Base-by-base conservation (phyloP, 64 coral and sea anemone species). In the Actinia equina region DNA sequence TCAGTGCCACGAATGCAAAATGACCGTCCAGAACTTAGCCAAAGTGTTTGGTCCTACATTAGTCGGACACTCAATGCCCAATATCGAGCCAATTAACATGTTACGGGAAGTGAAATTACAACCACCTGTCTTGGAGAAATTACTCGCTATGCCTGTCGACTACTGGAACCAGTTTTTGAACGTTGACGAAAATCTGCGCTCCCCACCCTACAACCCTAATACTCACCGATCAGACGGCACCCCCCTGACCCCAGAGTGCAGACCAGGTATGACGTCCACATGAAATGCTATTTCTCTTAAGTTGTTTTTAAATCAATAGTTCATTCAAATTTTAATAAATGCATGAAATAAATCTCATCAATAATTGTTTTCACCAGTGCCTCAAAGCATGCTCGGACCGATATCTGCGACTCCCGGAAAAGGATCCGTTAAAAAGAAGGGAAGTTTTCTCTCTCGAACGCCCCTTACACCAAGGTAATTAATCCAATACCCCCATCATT, bases 101-200 rank as follows among this genome's bases (percentile, higher is more conserved):
- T 70, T 99, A 67, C 88, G 91, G 22, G 90, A 99, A 77, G 89
- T 93, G 15, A 99, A 99, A 26, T 77, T 84, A 49, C 91, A 93
- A 37, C 97, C 93, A n/a, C 64, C 90, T 91, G 93, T 99, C 10
- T 88, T 99, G 44, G 97, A 99, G 74, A 91, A 89, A 60, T 89
- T 99, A 22, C 80, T 99, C 0, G 78, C 76, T 13, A 99, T 99
- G 97, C 97, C 97, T 5, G 93, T 87, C n/a, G 97, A 99, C 82
- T 99, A 99, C 77, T 99, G 97, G 97, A 99, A 99, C 62, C 97
- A 99, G 83, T 99, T 99, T 63, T 85, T 95, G 52, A 77, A 77
- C 44, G 88, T 92, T 11, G 93, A 89, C 11, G 88, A 99, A 82
- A 94, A 94, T 62, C 41, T 99, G 6, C 90, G 93, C 69, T 99